phyloP scores from a whole-genome alignment of 2,113 vertebrate species.

The Neodontobutis hainanensis region DNA sequence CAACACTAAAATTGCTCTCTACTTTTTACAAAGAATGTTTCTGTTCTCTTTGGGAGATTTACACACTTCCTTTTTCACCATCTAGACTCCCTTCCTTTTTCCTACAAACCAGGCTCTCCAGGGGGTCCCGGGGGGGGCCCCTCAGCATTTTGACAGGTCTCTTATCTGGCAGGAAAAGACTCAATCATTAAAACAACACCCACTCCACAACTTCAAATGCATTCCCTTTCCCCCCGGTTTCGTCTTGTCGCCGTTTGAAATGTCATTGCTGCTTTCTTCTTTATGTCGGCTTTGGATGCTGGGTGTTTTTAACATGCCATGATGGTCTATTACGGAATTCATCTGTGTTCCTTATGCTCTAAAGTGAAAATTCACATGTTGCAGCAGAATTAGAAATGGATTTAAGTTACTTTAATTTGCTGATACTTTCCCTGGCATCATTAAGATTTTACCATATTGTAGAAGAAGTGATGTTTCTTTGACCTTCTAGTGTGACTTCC shows the following conservation, averaged over 20 bases:
- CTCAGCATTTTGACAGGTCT: conserved; percentile 64
- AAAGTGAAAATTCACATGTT: background rate
- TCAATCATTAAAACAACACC: conserved; percentile 70
- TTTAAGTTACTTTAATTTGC: background rate
- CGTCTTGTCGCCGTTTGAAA: conserved; percentile 40
- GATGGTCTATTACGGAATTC: conserved; percentile 4
- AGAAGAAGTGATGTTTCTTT: too few relatives aligned
- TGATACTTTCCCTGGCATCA: background rate
- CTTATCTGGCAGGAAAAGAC: conserved; percentile 72
- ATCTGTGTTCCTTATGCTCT: background rate
- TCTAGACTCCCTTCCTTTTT: conserved; percentile 34
- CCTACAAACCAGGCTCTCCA: conserved; percentile 53
- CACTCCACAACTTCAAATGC: conserved; percentile 56
- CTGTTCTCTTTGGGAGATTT: conserved; percentile 24
- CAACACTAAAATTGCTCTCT: too few relatives aligned
- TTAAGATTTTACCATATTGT: background rate
- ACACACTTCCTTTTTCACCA: conserved; percentile 15
- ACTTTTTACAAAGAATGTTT: too few relatives aligned
- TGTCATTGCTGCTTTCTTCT: conserved; percentile 42
- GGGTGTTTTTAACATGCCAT: conserved; percentile 11
- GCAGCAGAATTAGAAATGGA: background rate
- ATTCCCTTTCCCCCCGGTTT: conserved; percentile 29
- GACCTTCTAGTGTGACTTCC: too few relatives aligned
- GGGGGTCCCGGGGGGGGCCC: conserved; percentile 57
- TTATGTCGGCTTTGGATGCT: conserved; percentile 26